Conservation (phyloP, 2,888 invertebrate genomes). For the Imbricaverruca yamaguchii region DNA sequence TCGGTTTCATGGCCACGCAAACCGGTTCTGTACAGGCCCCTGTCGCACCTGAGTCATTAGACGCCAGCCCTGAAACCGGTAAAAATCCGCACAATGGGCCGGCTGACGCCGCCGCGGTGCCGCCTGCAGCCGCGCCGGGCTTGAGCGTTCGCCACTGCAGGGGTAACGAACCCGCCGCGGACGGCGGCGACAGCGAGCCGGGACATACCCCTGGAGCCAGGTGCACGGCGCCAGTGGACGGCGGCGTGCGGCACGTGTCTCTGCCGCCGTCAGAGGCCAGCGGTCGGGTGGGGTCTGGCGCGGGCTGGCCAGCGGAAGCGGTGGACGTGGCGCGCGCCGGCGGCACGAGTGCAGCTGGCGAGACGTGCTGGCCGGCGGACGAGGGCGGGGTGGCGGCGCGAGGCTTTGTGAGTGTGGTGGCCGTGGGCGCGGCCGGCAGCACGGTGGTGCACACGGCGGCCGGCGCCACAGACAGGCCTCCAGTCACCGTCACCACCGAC, state of each 20-base stretch:
- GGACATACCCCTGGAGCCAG: too few relatives aligned
- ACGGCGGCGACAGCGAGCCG: neutral
- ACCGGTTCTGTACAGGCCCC: neutral
- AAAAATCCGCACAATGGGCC: constrained; percentile 7
- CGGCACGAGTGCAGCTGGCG: neutral
- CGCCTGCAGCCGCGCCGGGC: neutral
- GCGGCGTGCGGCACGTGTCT: too few relatives aligned
- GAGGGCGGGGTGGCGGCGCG: neutral
- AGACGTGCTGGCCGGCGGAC: neutral
- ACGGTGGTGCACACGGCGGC: constrained; percentile 17
- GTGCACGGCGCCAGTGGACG: too few relatives aligned
- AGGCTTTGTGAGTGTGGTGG: constrained; percentile 16
- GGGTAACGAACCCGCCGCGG: neutral
- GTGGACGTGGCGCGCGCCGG: too few relatives aligned
- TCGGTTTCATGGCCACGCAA: neutral
- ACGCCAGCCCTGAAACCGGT: neutral
- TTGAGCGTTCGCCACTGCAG: neutral
- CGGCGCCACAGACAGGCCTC: neutral
- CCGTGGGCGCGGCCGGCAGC: constrained; percentile 18
- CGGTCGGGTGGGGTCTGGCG: too few relatives aligned
- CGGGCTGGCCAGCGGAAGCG: too few relatives aligned
- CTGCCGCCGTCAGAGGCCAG: too few relatives aligned
- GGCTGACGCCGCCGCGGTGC: neutral
- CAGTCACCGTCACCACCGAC: neutral
- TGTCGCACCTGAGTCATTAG: constrained; percentile 21